Base-by-base conservation (phyloP, 2,888 invertebrate species). In the Sesamia inferens region DNA sequence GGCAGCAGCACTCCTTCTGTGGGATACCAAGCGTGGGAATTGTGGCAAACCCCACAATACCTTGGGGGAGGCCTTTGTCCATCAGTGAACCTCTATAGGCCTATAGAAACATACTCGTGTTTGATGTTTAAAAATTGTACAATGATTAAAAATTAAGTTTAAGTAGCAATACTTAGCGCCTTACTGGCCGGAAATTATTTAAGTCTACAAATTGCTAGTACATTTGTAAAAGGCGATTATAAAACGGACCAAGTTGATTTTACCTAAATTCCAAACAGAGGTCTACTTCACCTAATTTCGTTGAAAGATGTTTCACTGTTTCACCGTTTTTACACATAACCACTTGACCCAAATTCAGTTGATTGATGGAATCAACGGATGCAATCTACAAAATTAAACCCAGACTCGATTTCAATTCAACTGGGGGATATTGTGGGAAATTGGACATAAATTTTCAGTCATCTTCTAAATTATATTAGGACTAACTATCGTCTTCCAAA, bases 381-480 rank as follows among this genome's bases (percentile, higher is more conserved):
- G 85, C 86, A 86, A 88, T 89, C 88, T 88, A 79, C 85, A 82
- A 87, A 88, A 89, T 90, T 89, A 87, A 89, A 87, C 85, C 83
- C 85, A 83, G 86, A 84, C 74, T 87, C 87, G 85, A 88, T 89
- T 90, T 88, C 85, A 86, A 87, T 89, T 88, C 81, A 47, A 76
- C 66, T 39, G 6, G 69, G 71, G 86, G 89, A 85, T 88, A 87
- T 90, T 89, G 84, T 67, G 82, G 89, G 88, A 90, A 92, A 93
- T 92, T 90, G 92, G 84, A 90, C 85, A 92, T 93, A 92, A 92
- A 93, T 92, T 90, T 89, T 87, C 88, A 91, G 90, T 88, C 88
- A 90, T 90, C 88, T 85, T 87, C 87, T 79, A 85, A 89, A 89
- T 86, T 88, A 85, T 85, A 85, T 31, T 82, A 81, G 81, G 82